These are phyloP conservation scores for Palythoa grandis DNA, from an alignment of 92 coral and sea anemone genomes.

Conservation along the genomic window DNA sequence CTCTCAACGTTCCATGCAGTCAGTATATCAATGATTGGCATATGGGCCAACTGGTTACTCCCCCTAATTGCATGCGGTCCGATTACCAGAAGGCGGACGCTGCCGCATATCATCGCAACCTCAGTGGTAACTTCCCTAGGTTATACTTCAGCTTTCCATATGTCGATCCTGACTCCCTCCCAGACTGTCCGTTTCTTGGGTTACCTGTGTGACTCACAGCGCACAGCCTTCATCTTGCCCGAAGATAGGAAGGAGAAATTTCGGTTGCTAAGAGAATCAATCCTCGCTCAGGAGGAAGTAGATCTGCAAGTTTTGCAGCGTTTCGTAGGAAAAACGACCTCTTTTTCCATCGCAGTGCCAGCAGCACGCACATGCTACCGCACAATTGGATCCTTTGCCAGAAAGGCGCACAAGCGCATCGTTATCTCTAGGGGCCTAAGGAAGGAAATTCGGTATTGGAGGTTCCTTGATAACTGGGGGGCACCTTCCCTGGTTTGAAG, in stretches of 20 bases:
- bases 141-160: conserved; percentile 63
- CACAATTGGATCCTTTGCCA: conserved; percentile 36
- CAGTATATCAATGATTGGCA: conserved; percentile 73
- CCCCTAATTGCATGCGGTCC: conserved; percentile 37
- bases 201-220: conserved; percentile 56
- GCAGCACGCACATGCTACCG: conserved; percentile 52
- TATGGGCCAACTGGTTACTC: conserved; percentile 58
- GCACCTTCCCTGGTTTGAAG: conserved; percentile 67
- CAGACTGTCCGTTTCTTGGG: conserved; percentile 65
- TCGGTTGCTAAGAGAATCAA: conserved; percentile 32
- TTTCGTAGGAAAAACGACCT: conserved; percentile 67
- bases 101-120: conserved; percentile 59
- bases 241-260: conserved; percentile 67
- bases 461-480: conserved; percentile 67
- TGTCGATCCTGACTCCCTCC: conserved; percentile 51
- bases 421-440: conserved; percentile 42
- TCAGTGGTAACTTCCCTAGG: conserved; percentile 63
- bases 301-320: conserved; percentile 44
- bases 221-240: conserved; percentile 61
- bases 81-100: conserved; percentile 60
- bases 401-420: conserved; percentile 36
- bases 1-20: conserved; percentile 52
- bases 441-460: conserved; percentile 54
- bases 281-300: neutral
- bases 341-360: conserved; percentile 65